phyloP scores from a whole-genome alignment of 2,113 vertebrate species.

The Brachyhypopomus gauderio region DNA sequence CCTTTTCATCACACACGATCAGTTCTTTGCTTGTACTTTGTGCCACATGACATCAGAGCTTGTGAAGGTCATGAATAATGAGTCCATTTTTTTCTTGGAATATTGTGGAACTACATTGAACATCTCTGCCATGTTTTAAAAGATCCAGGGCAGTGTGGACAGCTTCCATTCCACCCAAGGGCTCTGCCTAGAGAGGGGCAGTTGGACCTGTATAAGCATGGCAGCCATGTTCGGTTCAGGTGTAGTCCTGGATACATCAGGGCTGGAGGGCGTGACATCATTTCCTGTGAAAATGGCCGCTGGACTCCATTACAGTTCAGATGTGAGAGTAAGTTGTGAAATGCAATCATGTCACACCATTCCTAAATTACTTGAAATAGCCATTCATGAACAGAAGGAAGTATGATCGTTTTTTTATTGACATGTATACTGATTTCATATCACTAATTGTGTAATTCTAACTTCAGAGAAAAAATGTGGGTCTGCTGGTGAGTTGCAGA shows the following conservation, averaged over 20 bases:
- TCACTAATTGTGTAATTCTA: too few relatives aligned
- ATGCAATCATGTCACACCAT: not conserved
- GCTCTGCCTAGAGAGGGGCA: not conserved
- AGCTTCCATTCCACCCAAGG: not conserved
- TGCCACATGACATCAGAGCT: not conserved
- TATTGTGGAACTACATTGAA: too few relatives aligned
- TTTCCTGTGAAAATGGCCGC: not conserved
- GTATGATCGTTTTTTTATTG: too few relatives aligned
- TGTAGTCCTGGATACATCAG: conserved; percentile 19
- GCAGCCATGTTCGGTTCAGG: not conserved
- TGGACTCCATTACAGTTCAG: conserved; percentile 35
- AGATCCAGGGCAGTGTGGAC: conserved; percentile 44
- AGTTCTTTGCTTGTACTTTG: too few relatives aligned
- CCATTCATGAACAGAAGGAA: too few relatives aligned
- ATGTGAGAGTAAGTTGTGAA: conserved; percentile 41
- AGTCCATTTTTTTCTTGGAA: too few relatives aligned
- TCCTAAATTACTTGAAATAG: too few relatives aligned
- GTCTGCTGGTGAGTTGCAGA: conserved; percentile 64
- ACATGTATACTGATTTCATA: too few relatives aligned
- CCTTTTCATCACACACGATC: too few relatives aligned
- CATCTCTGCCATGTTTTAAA: not conserved
- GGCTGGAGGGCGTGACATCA: not conserved
- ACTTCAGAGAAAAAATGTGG: conserved; percentile 64
- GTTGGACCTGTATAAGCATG: not conserved
- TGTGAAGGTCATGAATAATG: not conserved